Base-by-base conservation (phyloP, 37 sponge, comb jelly and placozoan species). In the Aphrocallistes beatrix region DNA sequence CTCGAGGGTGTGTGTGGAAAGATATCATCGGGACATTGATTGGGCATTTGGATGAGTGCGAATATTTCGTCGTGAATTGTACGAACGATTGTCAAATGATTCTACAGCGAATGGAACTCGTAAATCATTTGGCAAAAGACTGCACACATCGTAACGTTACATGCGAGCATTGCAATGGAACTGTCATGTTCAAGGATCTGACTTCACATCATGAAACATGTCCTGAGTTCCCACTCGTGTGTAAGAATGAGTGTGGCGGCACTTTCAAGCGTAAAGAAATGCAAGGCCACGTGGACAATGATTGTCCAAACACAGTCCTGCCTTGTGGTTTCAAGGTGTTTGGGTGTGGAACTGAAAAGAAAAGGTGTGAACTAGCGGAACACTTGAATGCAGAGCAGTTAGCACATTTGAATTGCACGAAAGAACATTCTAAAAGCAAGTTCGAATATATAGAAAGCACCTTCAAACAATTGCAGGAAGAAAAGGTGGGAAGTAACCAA, bases 1-100 rank as follows among this genome's bases (percentile, higher is more conserved):
- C 75, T 6, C 75, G 75, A 60, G 75, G 75, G 1, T 60, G 75
- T 60, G n/a, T 60, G 10, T 60, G 75, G 75, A 60, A 60, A 60
- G 75, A 28, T 32, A 6, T 32, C 17, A 3, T 60, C 3, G 75
- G 75, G 3, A 60, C 6, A 25, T 3, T 60, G 75, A 60, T 30
- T 28, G 8, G 28, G 34, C 75, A 60, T 60, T 60, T 60, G 34
- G 75, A 60, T 60, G 75, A 60, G n/a, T 60, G 75, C 34, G 75
- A 60, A 60, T 60, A 32, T 30, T 60, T 60, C n/a, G 75, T 60
- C n/a, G 75, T 60, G 32, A 60, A 13, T 30, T 60, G 75, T 13
- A 19, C 75, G 25, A 60, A 60, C 75, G n/a, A 30, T 1, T 60
- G 75, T 13, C 75, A 60, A 13, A 60, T 60, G 75, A 60, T 60